Conservation (phyloP, 2,113 vertebrate species). For the Smithornis capensis region DNA sequence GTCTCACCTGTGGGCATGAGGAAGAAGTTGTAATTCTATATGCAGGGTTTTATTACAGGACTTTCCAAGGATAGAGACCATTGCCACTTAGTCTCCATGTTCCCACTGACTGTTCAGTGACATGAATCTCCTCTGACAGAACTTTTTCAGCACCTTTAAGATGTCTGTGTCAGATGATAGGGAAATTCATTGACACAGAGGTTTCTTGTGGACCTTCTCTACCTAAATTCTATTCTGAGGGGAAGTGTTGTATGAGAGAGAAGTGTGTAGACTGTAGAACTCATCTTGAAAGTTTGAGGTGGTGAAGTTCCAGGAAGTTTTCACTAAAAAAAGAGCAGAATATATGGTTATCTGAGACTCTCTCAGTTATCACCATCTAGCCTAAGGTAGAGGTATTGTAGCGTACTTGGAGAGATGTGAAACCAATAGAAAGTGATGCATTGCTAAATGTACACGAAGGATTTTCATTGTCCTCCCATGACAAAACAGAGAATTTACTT, state of each 20-base stretch:
- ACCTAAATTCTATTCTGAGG: neutral
- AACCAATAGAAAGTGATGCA: neutral
- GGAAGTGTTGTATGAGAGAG: neutral
- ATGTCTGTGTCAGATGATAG: neutral
- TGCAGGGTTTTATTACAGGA: neutral
- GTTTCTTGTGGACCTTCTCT: neutral
- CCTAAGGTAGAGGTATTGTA: neutral
- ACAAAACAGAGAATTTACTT: neutral
- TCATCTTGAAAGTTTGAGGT: slow-evolving; percentile 7
- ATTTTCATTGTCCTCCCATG: neutral
- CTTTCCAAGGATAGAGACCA: neutral
- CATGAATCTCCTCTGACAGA: neutral
- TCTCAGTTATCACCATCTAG: neutral
- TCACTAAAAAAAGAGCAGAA: neutral
- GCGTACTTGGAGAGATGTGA: neutral
- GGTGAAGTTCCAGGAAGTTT: neutral
- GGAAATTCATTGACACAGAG: neutral
- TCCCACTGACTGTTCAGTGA: neutral
- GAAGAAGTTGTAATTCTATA: neutral
- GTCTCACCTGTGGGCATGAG: neutral
- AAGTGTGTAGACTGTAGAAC: neutral
- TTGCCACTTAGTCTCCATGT: neutral
- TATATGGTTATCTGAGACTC: neutral
- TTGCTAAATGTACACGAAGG: neutral
- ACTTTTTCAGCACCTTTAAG: neutral